Base-by-base conservation (phyloP, 2,888 invertebrate species). In the Cremastinae sp. region DNA sequence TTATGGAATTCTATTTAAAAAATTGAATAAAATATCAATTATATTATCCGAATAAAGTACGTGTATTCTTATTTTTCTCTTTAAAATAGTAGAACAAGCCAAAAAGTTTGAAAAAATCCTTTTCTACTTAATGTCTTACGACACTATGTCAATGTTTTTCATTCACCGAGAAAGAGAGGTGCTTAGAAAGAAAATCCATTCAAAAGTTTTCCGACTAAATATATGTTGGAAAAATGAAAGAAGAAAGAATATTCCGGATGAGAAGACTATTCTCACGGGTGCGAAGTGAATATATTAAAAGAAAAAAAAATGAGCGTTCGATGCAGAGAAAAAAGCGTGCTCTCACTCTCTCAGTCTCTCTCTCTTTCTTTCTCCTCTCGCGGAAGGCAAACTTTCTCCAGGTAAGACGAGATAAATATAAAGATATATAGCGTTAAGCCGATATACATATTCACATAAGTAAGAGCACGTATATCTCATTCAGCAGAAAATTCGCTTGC, bases 361-460 rank as follows among this genome's bases (percentile, higher is more conserved):
- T 28, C 5, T 28, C 28, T 28, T 28, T 28, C 5, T 28, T 28
- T 28, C 28, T 28, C 28, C 28, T 54, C 54, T 54, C 70, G 62
- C 47, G 70, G 36, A 53, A 70, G 45, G 53, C 45, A 49, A 70
- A 62, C 70, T 70, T 70, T 70, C 70, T 70, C 70, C 62, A 61
- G 45, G 53, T 14, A 70, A 53, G 34, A 54, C 20, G 45, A 53
- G 41, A 70, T 28, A 56, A 47, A 54, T 54, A 28, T n/a, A 58
- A 20, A 38, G 20, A 41, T 10, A 7, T 16, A 41, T 65, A 22
- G n/a, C 53, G 3, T 16, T 45, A 65, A 18, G 10, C 28, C 16
- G 8, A 49, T 64, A 12, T 28, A 43, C 16, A 18, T 28, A 65
- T 18, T 8, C 12, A 16, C 36, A 14, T 53, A 22, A 45, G 8